Percentiles rank a stretch among this genome's conserved stretches.
Evolutionary conservation across 1,140 invertebrate genomes (phyloP).

Genomic region (Platyura marginata): DNA sequence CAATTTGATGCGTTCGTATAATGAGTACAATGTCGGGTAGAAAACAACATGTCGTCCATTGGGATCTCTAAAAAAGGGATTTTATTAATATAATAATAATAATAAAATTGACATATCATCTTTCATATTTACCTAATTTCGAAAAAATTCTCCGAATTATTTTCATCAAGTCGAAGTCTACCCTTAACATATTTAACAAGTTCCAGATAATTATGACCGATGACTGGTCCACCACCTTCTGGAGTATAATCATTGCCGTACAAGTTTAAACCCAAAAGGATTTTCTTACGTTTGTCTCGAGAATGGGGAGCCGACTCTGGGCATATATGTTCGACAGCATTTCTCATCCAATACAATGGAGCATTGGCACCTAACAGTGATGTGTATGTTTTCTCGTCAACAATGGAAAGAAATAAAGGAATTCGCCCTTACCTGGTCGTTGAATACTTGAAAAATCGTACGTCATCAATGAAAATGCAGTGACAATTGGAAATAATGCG

Average conservation of each 20-base stretch:
- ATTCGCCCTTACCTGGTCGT: conserved; percentile 52
- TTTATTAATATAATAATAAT: not conserved
- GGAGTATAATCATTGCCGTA: conserved; percentile 79
- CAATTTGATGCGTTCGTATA: conserved; percentile 59
- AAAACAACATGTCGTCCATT: conserved; percentile 56
- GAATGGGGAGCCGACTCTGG: conserved; percentile 32
- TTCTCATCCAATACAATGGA: conserved; percentile 62
- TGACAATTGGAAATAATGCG: conserved; percentile 51
- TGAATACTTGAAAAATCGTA: conserved; percentile 81
- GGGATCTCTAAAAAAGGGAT: conserved; percentile 28
- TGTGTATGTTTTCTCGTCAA: not conserved
- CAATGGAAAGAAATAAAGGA: conserved; percentile 1
- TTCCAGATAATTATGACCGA: conserved; percentile 58
- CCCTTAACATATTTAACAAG: conserved; percentile 46
- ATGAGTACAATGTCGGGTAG: conserved; percentile 76
- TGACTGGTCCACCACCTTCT: conserved; percentile 55
- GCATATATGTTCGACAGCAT: conserved; percentile 55
- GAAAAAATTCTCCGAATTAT: conserved; percentile 67
- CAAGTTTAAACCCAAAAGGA: conserved; percentile 81
- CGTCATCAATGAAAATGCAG: conserved; percentile 84
- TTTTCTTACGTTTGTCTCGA: conserved; percentile 47
- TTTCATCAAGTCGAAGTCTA: conserved; percentile 56
- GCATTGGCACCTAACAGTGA: conserved; percentile 53
- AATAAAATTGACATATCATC: too few relatives aligned
- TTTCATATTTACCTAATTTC: conserved; percentile 66